Percentiles rank a stretch among this genome's conserved stretches.
phyloP scores from a whole-genome alignment of 1,140 invertebrate genomes.

The Sesamia nonagrioides region DNA sequence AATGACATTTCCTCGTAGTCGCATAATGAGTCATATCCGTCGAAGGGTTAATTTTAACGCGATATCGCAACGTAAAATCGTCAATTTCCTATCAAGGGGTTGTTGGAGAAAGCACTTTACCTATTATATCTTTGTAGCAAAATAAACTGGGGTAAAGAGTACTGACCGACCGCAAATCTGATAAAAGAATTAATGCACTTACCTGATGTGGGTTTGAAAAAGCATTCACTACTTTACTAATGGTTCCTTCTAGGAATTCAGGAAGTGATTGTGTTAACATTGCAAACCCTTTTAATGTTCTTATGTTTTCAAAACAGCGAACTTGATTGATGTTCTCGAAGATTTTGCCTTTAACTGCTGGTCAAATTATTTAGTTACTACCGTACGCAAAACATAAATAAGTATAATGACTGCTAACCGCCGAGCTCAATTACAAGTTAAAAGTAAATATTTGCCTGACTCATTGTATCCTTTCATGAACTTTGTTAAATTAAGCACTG shows the following conservation, averaged over 20 bases:
- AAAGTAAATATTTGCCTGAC: constrained; percentile 46
- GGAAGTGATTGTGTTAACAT: constrained; percentile 3
- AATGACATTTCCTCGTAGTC: constrained; percentile 85
- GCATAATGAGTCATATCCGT: constrained; percentile 85
- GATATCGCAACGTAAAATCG: constrained; percentile 77
- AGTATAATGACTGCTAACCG: constrained; percentile 33
- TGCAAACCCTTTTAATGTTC: background rate
- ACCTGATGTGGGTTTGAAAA: constrained; percentile 20
- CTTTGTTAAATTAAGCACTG: constrained; percentile 47
- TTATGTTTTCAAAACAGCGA: background rate
- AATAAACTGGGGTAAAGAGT: constrained; percentile 38
- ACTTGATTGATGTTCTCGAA: background rate
- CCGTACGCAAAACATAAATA: constrained; percentile 22
- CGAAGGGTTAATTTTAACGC: constrained; percentile 83
- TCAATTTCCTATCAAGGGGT: constrained; percentile 68
- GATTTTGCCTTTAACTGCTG: background rate
- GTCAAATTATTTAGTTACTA: background rate
- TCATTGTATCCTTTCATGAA: constrained; percentile 46
- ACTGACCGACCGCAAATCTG: constrained; percentile 11
- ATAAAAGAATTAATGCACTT: constrained; percentile 26
- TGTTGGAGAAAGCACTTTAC: constrained; percentile 40
- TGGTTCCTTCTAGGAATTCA: constrained; percentile 22
- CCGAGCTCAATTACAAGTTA: constrained; percentile 36
- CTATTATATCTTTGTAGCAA: constrained; percentile 38
- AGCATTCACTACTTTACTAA: background rate